Base-by-base conservation (phyloP, 92 coral and sea anemone species). In the Siderastrea radians region DNA sequence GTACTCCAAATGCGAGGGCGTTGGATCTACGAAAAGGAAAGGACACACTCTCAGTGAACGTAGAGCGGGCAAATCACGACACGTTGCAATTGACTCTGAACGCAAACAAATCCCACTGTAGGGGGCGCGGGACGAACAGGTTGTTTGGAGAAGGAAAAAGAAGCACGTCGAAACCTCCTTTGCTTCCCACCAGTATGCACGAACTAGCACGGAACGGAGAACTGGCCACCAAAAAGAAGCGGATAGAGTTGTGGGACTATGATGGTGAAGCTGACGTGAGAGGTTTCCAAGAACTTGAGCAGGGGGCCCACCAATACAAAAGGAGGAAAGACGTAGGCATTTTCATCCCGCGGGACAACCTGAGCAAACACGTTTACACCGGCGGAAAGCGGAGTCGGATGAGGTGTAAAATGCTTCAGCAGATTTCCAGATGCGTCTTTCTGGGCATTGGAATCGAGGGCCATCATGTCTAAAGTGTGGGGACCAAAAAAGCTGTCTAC, bases 61-160 rank as follows among this genome's bases (percentile, higher is more conserved):
- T 66, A 38, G 44, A 63, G 68, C 68, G 10, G 71, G 38, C 71
- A 66, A 26, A 26, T 38, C 71, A 26, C 47, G 14, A 55, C 49
- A 78, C 62, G 48, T 49, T n/a, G n/a, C n/a, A n/a, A n/a, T n/a
- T 11, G 13, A 86, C 54, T 5, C 91, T 49, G 57, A 88, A 81
- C 3, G 79, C 91, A 75, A 76, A 71, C 13, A 80, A 14, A 51
- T 86, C 90, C 85, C 90, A 86, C 46, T 77, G 90, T 11, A 78
- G 78, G 7, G 89, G 89, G 1, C 85, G 59, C 3, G 84, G n/a
- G 10, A 7, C 10, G 68, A 77, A 85, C 15, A 48, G 55, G 26
- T 26, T 14, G 4, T 10, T 7, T n/a, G n/a, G n/a, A n/a, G 86
- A 79, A 57, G 91, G 81, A 59, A 87, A 80, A 7, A 80, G 70